Evolutionary conservation across 2,113 vertebrate species (phyloP).

Genomic region (Pluvialis apricaria): DNA sequence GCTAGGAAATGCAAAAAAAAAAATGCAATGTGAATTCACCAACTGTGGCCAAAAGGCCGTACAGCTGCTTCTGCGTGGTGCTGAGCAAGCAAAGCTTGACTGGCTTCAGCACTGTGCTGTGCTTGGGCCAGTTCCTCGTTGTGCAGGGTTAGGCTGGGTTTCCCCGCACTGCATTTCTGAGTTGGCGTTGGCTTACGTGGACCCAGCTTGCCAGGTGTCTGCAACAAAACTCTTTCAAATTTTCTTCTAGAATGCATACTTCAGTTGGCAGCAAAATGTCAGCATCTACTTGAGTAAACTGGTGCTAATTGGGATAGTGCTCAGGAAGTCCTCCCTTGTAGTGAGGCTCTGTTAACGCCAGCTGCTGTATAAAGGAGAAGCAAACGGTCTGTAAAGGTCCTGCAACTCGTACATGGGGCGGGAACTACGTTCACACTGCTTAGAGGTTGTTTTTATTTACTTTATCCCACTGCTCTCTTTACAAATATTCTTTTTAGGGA

Average conservation of each 20-base stretch:
- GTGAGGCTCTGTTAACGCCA: background rate
- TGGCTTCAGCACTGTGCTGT: background rate
- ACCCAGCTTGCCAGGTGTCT: background rate
- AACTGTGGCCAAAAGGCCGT: background rate
- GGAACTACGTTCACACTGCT: accelerated
- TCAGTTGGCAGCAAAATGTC: background rate
- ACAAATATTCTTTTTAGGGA: background rate
- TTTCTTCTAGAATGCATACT: background rate
- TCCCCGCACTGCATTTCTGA: background rate
- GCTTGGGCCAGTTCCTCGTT: background rate
- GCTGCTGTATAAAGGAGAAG: background rate
- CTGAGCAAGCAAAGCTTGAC: background rate
- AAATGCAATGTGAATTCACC: background rate
- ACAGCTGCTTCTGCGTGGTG: background rate
- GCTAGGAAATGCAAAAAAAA: background rate
- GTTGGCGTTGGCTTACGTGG: background rate
- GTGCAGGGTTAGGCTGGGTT: background rate
- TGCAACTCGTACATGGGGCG: background rate
- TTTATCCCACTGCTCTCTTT: background rate
- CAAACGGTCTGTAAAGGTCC: background rate
- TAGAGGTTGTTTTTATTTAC: background rate
- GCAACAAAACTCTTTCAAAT: background rate
- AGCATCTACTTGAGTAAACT: background rate
- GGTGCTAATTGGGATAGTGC: background rate
- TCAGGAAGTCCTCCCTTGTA: background rate